Percentiles rank a stretch among this genome's conserved stretches.
phyloP scores from a whole-genome alignment of 2,888 invertebrate species.

The Drosophila austrosaltans region DNA sequence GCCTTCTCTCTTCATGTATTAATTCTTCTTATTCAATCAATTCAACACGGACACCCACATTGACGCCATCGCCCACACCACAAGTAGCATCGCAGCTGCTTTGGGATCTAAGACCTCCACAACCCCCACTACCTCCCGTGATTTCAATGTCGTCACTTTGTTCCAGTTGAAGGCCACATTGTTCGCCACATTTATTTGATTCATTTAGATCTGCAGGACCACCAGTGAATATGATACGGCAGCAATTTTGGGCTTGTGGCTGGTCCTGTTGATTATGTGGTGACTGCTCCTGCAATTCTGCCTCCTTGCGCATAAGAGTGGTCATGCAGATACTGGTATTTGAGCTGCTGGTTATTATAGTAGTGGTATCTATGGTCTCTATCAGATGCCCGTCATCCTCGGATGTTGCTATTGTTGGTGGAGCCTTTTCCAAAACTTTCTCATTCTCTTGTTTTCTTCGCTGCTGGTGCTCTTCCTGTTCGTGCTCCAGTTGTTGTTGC shows the following conservation, averaged over 20 bases:
- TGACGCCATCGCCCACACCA: conserved; percentile 62
- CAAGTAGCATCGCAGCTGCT: conserved; percentile 33
- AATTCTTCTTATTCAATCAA: conserved; percentile 49
- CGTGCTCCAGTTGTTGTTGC: conserved; percentile 31
- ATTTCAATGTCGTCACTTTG: conserved; percentile 28
- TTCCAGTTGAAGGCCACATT: conserved; percentile 41
- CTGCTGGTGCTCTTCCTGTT: conserved; percentile 18
- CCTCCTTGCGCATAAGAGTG: conserved; percentile 42
- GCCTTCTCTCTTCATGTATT: not conserved
- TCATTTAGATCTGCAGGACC: conserved; percentile 4
- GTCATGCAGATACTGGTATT: conserved; percentile 63
- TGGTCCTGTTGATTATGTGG: conserved; percentile 11
- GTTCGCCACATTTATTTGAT: not conserved
- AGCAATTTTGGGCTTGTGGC: conserved; percentile 17
- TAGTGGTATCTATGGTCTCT: conserved; percentile 68
- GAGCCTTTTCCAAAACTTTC: not conserved
- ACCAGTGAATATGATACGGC: conserved; percentile 31
- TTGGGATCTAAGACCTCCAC: not conserved
- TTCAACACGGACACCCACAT: conserved; percentile 35
- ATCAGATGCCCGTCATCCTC: conserved; percentile 69
- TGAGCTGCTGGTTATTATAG: conserved; percentile 60
- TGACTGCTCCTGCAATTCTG: not conserved
- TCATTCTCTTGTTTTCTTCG: conserved; percentile 13
- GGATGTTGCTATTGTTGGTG: not conserved
- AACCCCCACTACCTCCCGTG: conserved; percentile 1